Percentiles rank a stretch among this genome's conserved stretches.
These are phyloP conservation scores for Drosophila malerkotliana DNA, from an alignment of 1,140 invertebrate species.

Conservation along the genomic window DNA sequence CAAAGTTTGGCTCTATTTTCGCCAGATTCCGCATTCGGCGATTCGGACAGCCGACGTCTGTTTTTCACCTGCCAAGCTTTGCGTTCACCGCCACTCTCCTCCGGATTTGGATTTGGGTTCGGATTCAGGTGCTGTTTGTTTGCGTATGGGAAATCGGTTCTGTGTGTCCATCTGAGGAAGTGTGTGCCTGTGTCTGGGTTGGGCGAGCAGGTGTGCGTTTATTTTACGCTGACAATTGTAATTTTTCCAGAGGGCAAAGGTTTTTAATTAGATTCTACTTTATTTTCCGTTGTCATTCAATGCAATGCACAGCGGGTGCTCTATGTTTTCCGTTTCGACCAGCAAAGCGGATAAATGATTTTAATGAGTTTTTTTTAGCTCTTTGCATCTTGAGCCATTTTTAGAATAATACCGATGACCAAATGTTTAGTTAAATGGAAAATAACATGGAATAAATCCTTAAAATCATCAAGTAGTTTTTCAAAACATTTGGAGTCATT, in stretches of 20 bases:
- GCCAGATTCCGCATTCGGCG: conserved; percentile 43
- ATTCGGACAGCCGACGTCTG: conserved; percentile 65
- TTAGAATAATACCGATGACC: not conserved
- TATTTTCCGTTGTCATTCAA: conserved; percentile 68
- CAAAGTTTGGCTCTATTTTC: conserved; percentile 51
- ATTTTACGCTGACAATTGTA: conserved; percentile 76
- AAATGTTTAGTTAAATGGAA: too few relatives aligned
- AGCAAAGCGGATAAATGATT: conserved; percentile 6
- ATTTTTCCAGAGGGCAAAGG: conserved; percentile 58
- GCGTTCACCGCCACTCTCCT: not conserved
- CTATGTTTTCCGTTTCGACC: conserved; percentile 10
- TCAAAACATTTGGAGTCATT: too few relatives aligned
- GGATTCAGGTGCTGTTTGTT: conserved; percentile 45
- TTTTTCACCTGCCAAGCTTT: conserved; percentile 58
- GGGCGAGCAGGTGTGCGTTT: conserved; percentile 48
- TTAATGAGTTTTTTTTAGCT: conserved; percentile 16
- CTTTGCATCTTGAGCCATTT: conserved; percentile 16
- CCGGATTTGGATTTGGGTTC: conserved; percentile 28
- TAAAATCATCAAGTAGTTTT: too few relatives aligned
- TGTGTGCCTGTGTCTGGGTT: conserved; percentile 14
- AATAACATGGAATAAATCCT: too few relatives aligned
- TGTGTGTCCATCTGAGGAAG: conserved; percentile 32
- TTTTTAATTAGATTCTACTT: conserved; percentile 79
- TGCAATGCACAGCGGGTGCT: conserved; percentile 16
- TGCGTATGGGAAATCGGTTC: conserved; percentile 65